phyloP scores from a whole-genome alignment of 2,888 invertebrate species.

The Margaritifera margaritifera region DNA sequence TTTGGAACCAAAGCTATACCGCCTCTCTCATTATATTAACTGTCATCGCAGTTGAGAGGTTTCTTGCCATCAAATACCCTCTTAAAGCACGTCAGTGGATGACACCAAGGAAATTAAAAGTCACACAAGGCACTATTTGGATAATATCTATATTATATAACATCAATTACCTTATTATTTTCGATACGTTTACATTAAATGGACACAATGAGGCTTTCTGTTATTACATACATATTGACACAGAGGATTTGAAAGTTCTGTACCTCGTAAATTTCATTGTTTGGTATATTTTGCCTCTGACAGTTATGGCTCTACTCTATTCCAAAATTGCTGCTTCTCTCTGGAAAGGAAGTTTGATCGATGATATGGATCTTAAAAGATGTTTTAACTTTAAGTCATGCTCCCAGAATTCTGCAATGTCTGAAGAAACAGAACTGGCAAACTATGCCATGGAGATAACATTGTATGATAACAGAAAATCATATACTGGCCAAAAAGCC shows the following conservation, averaged over 20 bases:
- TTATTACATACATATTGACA: slow-evolving; percentile 23
- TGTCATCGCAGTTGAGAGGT: slow-evolving; percentile 75
- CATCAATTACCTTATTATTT: slow-evolving; percentile 87
- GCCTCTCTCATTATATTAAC: slow-evolving; percentile 92
- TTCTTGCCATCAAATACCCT: slow-evolving; percentile 78
- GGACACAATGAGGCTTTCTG: slow-evolving; percentile 8
- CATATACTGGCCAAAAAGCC: too few species aligned
- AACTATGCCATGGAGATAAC: too few species aligned
- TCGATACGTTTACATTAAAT: slow-evolving; percentile 75
- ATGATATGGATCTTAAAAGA: too few species aligned
- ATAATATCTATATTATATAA: slow-evolving; percentile 87
- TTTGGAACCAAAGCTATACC: slow-evolving; percentile 90
- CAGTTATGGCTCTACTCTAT: slow-evolving; percentile 84
- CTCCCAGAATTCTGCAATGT: too few species aligned
- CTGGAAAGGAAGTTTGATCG: slow-evolving; percentile 77
- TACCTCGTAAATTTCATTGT: slow-evolving; percentile 84
- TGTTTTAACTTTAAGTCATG: too few species aligned
- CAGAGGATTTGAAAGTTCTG: slow-evolving; percentile 32
- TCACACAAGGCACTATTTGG: slow-evolving; percentile 87
- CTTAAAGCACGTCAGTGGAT: slow-evolving; percentile 88
- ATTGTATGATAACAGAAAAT: too few species aligned
- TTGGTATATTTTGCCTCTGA: slow-evolving; percentile 86
- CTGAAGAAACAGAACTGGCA: too few species aligned
- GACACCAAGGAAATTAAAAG: slow-evolving; percentile 81
- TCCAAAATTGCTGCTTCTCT: slow-evolving; percentile 87